These are phyloP conservation scores for Speoplatyrhinus poulsoni DNA, from an alignment of 2,113 vertebrate species.

Conservation along the genomic window DNA sequence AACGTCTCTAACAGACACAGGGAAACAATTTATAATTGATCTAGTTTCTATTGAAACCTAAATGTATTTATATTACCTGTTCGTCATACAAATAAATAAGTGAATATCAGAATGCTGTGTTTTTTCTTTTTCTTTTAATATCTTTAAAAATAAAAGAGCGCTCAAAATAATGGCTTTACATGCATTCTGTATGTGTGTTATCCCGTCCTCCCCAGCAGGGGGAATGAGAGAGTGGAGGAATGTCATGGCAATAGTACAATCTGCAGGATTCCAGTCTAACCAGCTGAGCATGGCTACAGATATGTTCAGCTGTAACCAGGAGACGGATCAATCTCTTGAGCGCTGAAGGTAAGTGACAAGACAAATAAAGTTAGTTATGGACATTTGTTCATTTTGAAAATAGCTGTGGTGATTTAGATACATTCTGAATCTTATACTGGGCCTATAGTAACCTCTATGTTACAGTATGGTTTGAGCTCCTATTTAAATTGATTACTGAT, in stretches of 20 bases:
- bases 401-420: neutral
- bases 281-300: constrained; percentile 30
- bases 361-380: neutral
- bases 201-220: constrained; percentile 45
- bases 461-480: neutral
- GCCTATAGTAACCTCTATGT: neutral
- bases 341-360: constrained; percentile 41
- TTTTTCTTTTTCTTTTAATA: neutral
- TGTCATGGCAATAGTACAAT: neutral
- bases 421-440: neutral
- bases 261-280: constrained; percentile 37
- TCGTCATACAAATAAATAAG: neutral
- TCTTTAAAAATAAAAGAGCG: neutral
- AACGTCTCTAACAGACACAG: neutral
- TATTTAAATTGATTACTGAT: neutral
- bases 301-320: neutral
- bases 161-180: neutral
- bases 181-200: neutral
- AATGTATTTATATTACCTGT: too few species aligned
- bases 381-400: neutral
- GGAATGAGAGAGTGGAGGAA: neutral
- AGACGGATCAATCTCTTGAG: neutral
- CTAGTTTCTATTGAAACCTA: too few species aligned
- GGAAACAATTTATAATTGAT: too few species aligned
- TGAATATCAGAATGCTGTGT: neutral